phyloP scores from a whole-genome alignment of 2,888 invertebrate species.

The Athalia circularis region DNA sequence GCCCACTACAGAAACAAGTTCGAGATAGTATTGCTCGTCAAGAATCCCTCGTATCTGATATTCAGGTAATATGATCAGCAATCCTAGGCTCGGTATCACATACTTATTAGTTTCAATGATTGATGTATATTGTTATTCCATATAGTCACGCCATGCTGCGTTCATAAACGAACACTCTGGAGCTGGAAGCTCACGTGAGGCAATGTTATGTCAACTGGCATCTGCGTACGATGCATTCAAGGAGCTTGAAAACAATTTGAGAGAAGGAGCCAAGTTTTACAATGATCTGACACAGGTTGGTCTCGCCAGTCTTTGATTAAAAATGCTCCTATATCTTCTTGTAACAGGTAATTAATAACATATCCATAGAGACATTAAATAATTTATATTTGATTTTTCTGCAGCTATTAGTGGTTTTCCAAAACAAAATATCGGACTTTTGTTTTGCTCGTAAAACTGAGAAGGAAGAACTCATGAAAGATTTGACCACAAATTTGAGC shows the following conservation, averaged over 20 bases:
- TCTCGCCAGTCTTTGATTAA: conserved; percentile 26
- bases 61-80: conserved; percentile 76
- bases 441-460: conserved; percentile 99
- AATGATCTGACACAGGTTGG: conserved; percentile 90
- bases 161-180: conserved; percentile 75
- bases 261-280: conserved; percentile 97
- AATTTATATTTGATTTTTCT: conserved; percentile 50
- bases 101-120: background rate
- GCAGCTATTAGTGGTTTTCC: conserved; percentile 93
- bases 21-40: conserved; percentile 85
- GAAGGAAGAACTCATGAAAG: conserved; percentile 97
- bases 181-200: conserved; percentile 81
- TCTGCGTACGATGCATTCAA: conserved; percentile 94
- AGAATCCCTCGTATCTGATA: conserved; percentile 80
- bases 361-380: conserved; percentile 31
- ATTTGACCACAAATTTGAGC: conserved; percentile 90
- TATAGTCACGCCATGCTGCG: conserved; percentile 74
- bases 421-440: conserved; percentile 98
- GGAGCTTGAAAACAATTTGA: conserved; percentile 92
- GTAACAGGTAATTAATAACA: too few relatives aligned
- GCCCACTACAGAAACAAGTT: conserved; percentile 86
- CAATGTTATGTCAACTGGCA: conserved; percentile 89
- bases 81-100: background rate
- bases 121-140: conserved; percentile 10
- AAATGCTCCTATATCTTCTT: conserved; percentile 16